These are phyloP conservation scores for Clarias gariepinus DNA, from an alignment of 2,113 vertebrate genomes.

Conservation along the genomic window DNA sequence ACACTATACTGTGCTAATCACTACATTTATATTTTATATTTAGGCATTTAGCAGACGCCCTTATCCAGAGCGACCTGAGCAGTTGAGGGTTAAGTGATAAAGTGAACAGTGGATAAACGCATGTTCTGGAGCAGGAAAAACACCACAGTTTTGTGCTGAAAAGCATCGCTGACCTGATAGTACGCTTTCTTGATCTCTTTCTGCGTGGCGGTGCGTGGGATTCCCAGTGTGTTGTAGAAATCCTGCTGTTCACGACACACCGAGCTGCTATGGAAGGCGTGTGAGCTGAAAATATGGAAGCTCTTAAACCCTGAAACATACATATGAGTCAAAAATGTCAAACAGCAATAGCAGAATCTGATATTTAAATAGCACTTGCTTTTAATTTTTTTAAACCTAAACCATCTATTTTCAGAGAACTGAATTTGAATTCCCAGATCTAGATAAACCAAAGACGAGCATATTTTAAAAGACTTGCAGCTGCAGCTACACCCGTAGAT, in stretches of 20 bases:
- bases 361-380: not conserved
- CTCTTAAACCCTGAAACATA: conserved; percentile 60
- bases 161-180: conserved; percentile 81
- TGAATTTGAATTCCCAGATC: not conserved
- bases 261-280: conserved; percentile 82
- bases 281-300: conserved; percentile 53
- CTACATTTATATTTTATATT: too few relatives aligned
- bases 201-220: conserved; percentile 84
- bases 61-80: too few relatives aligned
- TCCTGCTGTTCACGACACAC: conserved; percentile 77
- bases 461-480: not conserved
- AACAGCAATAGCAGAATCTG: not conserved
- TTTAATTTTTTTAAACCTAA: not conserved
- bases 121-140: not conserved
- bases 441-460: not conserved
- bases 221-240: conserved; percentile 88
- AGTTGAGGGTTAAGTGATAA: not conserved
- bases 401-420: not conserved
- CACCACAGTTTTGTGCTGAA: conserved; percentile 39
- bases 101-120: not conserved
- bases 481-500: not conserved
- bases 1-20: not conserved
- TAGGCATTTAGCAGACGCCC: too few relatives aligned
- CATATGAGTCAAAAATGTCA: not conserved
- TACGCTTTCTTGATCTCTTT: conserved; percentile 98